Evolutionary conservation across 2,888 invertebrate genomes (phyloP), one percentile per base, ranked within the genome.

Genomic region (Plagodis pulveraria): DNA sequence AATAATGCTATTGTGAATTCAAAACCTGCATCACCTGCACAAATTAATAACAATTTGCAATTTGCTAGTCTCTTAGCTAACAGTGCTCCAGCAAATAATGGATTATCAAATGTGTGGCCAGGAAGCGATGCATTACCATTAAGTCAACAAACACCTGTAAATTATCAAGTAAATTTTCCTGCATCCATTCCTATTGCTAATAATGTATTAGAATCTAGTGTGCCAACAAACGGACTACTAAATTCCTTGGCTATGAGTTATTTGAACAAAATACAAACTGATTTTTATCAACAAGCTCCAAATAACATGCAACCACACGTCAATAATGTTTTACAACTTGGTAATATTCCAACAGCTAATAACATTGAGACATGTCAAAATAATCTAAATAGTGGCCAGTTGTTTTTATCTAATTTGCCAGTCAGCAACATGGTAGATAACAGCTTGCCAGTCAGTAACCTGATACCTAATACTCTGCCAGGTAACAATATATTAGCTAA

Each of bases 81-180:
- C 36, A 52, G 46, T 11, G 2, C 41, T 12, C 42, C 35, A 10
- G 34, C 35, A 6, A 49, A 5, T 12, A 56, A 52, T 42, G 44
- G 44, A 7, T 32, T 52, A 5, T 11, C 44, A 55, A 56, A 57
- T 44, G 50, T 44, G 42, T 45, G 52, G n/a, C n/a, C 40, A 48
- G 11, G 47, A 0, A 66, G 50, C 44, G 46, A 50, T 62, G 47
- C 41, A 10, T 47, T 60, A 8, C 55, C 55, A 45, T 6, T 45
- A 38, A 38, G 35, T 34, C 2, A 38, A n/a, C 42, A 44, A 53
- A n/a, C 33, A 42, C 36, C 22, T 22, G 40, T 10, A 40, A 42
- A 0, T 57, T 44, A 46, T 7, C 43, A 34, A 22, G 22, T 42
- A 4, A 47, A 50, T 22, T 8, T n/a, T 41, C 42, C 51, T 6